Conservation (phyloP, 2,888 invertebrate species). For the Ophion ventricosus region DNA sequence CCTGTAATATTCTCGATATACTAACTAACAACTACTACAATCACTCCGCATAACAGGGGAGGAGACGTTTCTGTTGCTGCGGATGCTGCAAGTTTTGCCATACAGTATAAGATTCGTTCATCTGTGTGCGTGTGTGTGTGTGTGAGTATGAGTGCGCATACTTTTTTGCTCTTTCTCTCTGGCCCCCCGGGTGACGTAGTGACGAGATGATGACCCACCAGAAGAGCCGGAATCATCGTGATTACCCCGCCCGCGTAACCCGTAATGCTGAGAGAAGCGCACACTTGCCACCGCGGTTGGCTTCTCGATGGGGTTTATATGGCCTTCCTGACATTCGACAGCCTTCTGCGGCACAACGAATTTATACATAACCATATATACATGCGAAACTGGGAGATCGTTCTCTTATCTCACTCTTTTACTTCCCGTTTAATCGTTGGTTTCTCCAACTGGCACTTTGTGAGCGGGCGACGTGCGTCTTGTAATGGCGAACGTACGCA, state of each 20-base stretch:
- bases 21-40: constrained; percentile 30
- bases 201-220: constrained; percentile 82
- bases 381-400: constrained; percentile 16
- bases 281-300: constrained; percentile 79
- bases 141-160: neutral
- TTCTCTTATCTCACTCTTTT: constrained; percentile 55
- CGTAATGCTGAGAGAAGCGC: constrained; percentile 76
- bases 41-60: constrained; percentile 3
- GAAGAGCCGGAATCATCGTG: constrained; percentile 80
- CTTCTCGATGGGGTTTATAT: constrained; percentile 64
- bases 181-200: constrained; percentile 82
- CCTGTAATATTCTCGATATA: constrained; percentile 26
- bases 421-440: constrained; percentile 68
- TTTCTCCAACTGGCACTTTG: constrained; percentile 66
- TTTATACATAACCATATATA: neutral
- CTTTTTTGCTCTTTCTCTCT: constrained; percentile 63
- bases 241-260: constrained; percentile 81
- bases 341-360: neutral
- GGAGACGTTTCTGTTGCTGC: constrained; percentile 52
- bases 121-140: constrained; percentile 19
- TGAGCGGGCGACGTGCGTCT: constrained; percentile 39
- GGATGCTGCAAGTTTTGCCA: constrained; percentile 42
- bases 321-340: constrained; percentile 64
- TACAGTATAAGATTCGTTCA: neutral
- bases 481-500: constrained; percentile 1